These are phyloP conservation scores for Oikopleura vanhoeffeni DNA, from an alignment of 23 tunicate genomes.

Conservation along the genomic window DNA sequence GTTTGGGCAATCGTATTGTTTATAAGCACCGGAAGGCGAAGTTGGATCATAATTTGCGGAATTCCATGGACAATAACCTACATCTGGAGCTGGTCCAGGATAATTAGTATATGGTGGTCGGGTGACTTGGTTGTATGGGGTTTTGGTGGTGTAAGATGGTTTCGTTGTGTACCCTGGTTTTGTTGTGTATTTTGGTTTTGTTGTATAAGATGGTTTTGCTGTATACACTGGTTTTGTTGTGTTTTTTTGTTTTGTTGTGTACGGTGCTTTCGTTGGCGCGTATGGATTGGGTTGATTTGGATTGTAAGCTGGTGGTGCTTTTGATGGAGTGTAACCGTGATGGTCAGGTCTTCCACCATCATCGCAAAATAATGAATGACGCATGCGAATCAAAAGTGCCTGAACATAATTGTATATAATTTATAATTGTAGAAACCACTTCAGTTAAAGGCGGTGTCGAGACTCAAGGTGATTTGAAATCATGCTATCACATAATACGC, in stretches of 20 bases:
- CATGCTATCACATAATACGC: too few relatives aligned
- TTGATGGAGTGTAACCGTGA: not conserved
- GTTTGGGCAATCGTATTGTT: not conserved
- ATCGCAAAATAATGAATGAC: not conserved
- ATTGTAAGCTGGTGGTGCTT: not conserved
- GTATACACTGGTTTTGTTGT: not conserved
- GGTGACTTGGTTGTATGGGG: not conserved
- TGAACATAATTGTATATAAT: too few relatives aligned
- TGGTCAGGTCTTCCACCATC: not conserved
- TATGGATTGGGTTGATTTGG: not conserved
- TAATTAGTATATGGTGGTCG: not conserved
- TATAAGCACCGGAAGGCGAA: not conserved
- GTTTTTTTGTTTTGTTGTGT: not conserved
- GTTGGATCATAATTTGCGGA: not conserved
- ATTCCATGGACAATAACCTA: not conserved
- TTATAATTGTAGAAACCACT: too few relatives aligned
- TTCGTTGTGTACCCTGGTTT: not conserved
- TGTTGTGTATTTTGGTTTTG: not conserved
- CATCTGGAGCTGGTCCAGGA: not conserved
- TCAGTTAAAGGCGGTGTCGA: too few relatives aligned
- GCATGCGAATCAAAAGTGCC: constrained; percentile 7
- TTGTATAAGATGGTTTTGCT: not conserved
- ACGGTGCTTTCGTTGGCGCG: not conserved
- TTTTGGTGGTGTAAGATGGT: not conserved
- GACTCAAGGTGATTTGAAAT: too few relatives aligned